Base-by-base conservation (phyloP, 2,113 vertebrate species). In the Vidua chalybeata region DNA sequence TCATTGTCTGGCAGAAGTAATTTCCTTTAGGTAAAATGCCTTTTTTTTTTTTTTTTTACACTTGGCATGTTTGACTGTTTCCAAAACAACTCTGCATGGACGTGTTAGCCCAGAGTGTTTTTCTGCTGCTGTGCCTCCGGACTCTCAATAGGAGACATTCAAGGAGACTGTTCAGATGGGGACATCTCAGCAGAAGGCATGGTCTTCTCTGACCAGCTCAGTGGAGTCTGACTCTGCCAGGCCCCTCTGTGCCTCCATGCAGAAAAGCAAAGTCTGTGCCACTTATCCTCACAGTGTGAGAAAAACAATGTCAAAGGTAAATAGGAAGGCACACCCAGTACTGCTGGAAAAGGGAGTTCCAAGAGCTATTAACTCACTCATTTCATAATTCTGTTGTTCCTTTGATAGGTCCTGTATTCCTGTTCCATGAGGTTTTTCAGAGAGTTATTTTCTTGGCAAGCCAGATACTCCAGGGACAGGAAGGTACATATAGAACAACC, bases 21-120 rank as follows among this genome's bases (percentile, higher is more conserved):
- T 61, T 96, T 92, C 87, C 93, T 89, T 77, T 95, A 96, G 96
- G 96, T 96, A 85, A 97, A 96, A 92, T 83, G 81, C 54, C 6
- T 72, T 33, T 20, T 72, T 80, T 82, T 48, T 75, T 84, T 73
- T 79, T 61, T 74, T 48, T 48, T 46, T 19, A 67, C 11, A 28
- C 45, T 71, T 96, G 90, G 92, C 81, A 61, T 59, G 55, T 78
- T 54, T 11, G 9, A 77, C 46, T 15, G 46, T 88, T 82, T 88
- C 96, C n/a, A 61, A 96, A 88, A 96, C 75, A 93, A 43, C 66
- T 71, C 69, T 33, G 39, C 24, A 43, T 79, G 49, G 64, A 66
- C 92, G 52, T 55, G 35, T 55, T 84, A 84, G 35, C 22, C 90
- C 46, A 33, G 49, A 75, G 15, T 16, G 55, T 87, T 92, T 56